phyloP scores from a whole-genome alignment of 2,888 invertebrate species.

The Syritta pipiens region DNA sequence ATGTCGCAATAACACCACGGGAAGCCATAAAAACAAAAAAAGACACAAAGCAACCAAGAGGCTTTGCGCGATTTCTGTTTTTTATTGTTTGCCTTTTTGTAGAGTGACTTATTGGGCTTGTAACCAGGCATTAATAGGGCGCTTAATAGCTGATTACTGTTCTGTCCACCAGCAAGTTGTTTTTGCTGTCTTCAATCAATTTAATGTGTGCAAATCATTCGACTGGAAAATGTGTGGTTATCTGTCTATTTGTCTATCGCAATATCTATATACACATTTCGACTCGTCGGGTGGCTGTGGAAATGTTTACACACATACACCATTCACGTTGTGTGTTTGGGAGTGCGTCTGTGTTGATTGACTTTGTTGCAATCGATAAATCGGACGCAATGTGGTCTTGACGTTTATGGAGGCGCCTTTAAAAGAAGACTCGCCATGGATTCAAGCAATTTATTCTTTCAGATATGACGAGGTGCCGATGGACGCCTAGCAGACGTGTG shows the following conservation, averaged over 20 bases:
- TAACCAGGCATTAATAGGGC: slow-evolving; percentile 47
- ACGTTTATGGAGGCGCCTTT: neutral
- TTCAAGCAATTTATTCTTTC: slow-evolving; percentile 1
- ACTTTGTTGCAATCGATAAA: slow-evolving; percentile 44
- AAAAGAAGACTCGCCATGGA: slow-evolving; percentile 7
- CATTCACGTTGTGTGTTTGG: too few relatives aligned
- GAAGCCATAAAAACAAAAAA: slow-evolving; percentile 38
- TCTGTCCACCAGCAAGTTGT: slow-evolving; percentile 7
- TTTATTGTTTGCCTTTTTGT: slow-evolving; percentile 7
- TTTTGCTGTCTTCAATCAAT: neutral
- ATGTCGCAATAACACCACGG: slow-evolving; percentile 35
- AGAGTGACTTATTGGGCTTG: slow-evolving; percentile 20
- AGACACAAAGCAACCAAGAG: neutral
- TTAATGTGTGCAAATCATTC: slow-evolving; percentile 22
- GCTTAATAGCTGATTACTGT: slow-evolving; percentile 51
- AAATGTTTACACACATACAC: slow-evolving; percentile 37
- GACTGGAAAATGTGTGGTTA: slow-evolving; percentile 12
- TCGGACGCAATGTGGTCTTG: slow-evolving; percentile 21
- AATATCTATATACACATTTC: too few relatives aligned
- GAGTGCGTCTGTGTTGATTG: neutral
- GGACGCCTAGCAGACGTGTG: neutral
- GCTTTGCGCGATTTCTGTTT: too few relatives aligned
- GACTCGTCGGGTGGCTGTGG: too few relatives aligned
- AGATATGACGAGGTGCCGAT: slow-evolving; percentile 1
- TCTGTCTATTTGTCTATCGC: slow-evolving; percentile 31